Evolutionary conservation across 2,113 vertebrate genomes (phyloP).

Genomic region (Thamnophis sirtalis): DNA sequence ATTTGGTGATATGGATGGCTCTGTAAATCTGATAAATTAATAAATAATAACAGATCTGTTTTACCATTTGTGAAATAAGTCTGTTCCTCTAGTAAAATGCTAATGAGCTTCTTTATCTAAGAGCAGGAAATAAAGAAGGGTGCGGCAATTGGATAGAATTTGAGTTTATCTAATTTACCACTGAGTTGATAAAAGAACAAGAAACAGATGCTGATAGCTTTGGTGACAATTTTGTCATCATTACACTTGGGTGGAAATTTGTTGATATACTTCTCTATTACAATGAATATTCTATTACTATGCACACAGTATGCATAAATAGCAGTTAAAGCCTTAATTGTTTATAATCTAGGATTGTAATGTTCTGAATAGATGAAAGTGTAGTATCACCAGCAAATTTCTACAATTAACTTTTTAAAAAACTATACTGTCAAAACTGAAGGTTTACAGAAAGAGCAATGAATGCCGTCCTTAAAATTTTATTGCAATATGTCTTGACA

Average conservation of each 20-base stretch:
- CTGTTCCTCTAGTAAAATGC: neutral
- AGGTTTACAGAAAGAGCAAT: neutral
- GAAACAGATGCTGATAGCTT: neutral
- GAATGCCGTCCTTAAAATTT: neutral
- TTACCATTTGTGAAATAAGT: neutral
- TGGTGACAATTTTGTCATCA: neutral
- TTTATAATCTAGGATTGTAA: neutral
- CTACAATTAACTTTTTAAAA: neutral
- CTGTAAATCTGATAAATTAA: neutral
- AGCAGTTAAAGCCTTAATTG: neutral
- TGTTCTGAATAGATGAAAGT: neutral
- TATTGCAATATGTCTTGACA: neutral
- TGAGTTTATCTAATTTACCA: neutral
- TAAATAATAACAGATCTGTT: neutral
- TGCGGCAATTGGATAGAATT: neutral
- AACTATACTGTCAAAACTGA: neutral
- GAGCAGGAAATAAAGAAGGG: neutral
- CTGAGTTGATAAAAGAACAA: neutral
- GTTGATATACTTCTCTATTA: neutral
- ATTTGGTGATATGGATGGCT: neutral
- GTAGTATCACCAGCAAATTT: neutral
- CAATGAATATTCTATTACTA: neutral
- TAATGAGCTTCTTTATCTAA: neutral
- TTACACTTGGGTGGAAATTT: neutral
- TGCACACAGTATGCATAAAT: neutral